Evolutionary conservation across 2,113 vertebrate species (phyloP), one percentile per base, ranked within the genome.

Genomic region (Aepyceros melampus): DNA sequence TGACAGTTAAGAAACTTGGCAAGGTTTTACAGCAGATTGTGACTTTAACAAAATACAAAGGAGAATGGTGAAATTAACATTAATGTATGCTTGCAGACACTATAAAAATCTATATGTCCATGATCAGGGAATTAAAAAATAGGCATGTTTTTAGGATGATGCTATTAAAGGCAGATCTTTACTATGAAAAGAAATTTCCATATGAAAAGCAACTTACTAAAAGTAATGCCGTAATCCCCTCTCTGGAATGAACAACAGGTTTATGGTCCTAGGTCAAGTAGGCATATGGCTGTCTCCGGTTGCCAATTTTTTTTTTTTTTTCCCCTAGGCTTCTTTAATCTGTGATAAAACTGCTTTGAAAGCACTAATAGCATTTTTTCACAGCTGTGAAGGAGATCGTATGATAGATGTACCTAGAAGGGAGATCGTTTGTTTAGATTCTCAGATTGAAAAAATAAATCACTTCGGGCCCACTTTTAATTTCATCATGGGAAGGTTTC

Each of bases 1-100:
- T 99, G 99, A 99, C 99, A 99, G 99, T 99, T 99, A 99, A 99
- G 98, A 98, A 99, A 99, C 98, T 99, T 99, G 99, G 99, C 99
- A 98, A 98, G 99, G 98, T 98, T 99, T 99, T 98, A 98, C 98
- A 98, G 98, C 99, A 99, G 99, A 99, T 99, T 99, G 99, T 99
- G 99, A 99, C 99, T 99, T 99, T 99, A 99, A 98, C 98, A 97
- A 98, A 99, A 98, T 98, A 99, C 99, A 99, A 99, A 99, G 98
- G 98, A 98, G 99, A 99, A 98, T 98, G 97, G 98, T 97, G 98
- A 99, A 99, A 99, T 99, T 98, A 99, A 98, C 99, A 97, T 99
- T 99, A 99, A 99, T 99, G 98, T 98, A 98, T 98, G 99, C 99
- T 99, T 97, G 98, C 98, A 98, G 99, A 99, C 99, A 98, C 98